Percentiles rank a stretch among this genome's conserved stretches.
Conservation (phyloP, 2,113 vertebrate genomes). For the Strigops habroptila region DNA sequence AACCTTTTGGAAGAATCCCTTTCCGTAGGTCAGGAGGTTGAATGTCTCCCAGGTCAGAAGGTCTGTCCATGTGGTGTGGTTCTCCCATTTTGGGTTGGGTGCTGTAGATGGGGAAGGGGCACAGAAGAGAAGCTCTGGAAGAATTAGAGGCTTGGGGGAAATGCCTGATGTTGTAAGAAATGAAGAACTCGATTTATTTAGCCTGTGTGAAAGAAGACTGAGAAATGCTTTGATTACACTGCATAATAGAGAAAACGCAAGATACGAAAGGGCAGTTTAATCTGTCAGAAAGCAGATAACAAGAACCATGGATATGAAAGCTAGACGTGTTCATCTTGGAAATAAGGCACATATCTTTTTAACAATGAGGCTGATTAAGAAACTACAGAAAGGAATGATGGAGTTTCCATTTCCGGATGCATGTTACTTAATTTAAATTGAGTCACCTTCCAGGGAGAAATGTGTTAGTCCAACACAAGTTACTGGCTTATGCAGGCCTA, state of each 20-base stretch:
- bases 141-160: background rate
- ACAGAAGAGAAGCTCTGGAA: background rate
- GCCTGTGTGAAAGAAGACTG: background rate
- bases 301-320: slow-evolving; percentile 20
- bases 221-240: background rate
- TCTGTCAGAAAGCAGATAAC: slow-evolving; percentile 13
- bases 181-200: background rate
- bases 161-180: background rate
- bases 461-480: background rate
- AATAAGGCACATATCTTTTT: background rate
- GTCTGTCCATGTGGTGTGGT: background rate
- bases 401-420: slow-evolving; percentile 4
- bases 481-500: background rate
- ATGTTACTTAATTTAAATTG: background rate
- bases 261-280: background rate
- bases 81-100: background rate
- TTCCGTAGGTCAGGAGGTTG: background rate
- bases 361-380: slow-evolving; percentile 13
- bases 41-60: background rate
- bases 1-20: background rate
- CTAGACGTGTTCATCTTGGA: background rate
- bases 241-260: background rate
- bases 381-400: background rate
- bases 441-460: background rate
- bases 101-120: background rate